Conservation (phyloP, 1,140 invertebrate species). For the Megathymus violae region DNA sequence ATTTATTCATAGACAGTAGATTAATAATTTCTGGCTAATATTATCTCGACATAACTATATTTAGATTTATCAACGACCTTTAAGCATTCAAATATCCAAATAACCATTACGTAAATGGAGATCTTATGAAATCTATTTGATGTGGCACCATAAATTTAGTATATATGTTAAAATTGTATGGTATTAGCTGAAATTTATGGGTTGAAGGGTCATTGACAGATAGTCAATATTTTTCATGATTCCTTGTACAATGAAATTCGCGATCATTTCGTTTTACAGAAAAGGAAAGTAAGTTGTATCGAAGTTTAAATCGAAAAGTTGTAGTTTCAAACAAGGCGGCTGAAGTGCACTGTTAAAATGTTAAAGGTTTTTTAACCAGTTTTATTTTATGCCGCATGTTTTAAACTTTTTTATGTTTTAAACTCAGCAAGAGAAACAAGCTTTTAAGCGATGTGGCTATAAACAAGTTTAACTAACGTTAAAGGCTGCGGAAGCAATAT, state of each 20-base stretch:
- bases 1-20: too few relatives aligned
- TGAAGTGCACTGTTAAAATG: slow-evolving; percentile 62
- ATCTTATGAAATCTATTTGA: too few relatives aligned
- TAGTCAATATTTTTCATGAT: too few relatives aligned
- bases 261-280: slow-evolving; percentile 6
- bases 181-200: too few relatives aligned
- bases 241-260: not conserved
- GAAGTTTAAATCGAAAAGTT: slow-evolving; percentile 74
- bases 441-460: slow-evolving; percentile 20
- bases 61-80: too few relatives aligned
- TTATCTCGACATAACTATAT: too few relatives aligned
- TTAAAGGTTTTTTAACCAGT: slow-evolving; percentile 51
- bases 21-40: too few relatives aligned
- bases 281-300: slow-evolving; percentile 24
- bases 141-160: too few relatives aligned
- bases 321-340: slow-evolving; percentile 58
- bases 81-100: too few relatives aligned
- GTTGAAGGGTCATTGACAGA: too few relatives aligned
- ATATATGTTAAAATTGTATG: too few relatives aligned
- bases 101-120: too few relatives aligned
- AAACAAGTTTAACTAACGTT: slow-evolving; percentile 2
- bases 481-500: not conserved
- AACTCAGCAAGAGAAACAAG: slow-evolving; percentile 33
- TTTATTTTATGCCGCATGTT: slow-evolving; percentile 43
- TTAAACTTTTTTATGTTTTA: slow-evolving; percentile 39